Conservation (phyloP, 2,888 invertebrate species). For the Lutraria lutraria region DNA sequence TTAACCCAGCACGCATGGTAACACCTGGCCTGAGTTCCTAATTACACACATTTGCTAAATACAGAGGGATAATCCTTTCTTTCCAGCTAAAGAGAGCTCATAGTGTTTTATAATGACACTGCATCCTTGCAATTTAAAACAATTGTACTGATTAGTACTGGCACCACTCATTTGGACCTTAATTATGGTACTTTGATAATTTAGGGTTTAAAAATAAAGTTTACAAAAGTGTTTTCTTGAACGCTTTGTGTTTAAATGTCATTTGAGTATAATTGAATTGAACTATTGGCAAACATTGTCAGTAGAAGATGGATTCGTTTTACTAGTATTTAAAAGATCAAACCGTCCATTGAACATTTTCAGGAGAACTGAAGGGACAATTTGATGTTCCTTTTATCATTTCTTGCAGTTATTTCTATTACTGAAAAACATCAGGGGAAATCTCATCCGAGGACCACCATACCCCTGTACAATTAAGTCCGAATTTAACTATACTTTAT, state of each 20-base stretch:
- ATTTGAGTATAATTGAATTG: background rate
- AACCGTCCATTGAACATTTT: background rate
- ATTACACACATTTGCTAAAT: background rate
- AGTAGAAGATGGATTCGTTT: background rate
- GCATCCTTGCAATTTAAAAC: background rate
- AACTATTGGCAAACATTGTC: background rate
- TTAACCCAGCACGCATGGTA: background rate
- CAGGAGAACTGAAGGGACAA: too few species aligned
- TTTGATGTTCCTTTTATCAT: background rate
- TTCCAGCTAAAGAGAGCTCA: background rate
- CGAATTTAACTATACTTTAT: too few species aligned
- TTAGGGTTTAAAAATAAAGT: background rate
- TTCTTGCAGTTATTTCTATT: background rate
- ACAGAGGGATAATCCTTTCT: background rate
- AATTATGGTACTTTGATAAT: background rate
- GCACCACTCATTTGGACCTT: background rate
- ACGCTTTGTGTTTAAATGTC: background rate
- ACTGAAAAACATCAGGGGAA: background rate
- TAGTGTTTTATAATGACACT: background rate
- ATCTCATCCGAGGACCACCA: background rate
- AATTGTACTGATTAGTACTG: conserved; percentile 2
- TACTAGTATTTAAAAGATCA: background rate
- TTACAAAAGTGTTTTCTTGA: background rate
- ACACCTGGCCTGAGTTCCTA: background rate
- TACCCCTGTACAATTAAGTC: background rate